Conservation (phyloP, 1,140 invertebrate species). For the Drosophila ogumai region DNA sequence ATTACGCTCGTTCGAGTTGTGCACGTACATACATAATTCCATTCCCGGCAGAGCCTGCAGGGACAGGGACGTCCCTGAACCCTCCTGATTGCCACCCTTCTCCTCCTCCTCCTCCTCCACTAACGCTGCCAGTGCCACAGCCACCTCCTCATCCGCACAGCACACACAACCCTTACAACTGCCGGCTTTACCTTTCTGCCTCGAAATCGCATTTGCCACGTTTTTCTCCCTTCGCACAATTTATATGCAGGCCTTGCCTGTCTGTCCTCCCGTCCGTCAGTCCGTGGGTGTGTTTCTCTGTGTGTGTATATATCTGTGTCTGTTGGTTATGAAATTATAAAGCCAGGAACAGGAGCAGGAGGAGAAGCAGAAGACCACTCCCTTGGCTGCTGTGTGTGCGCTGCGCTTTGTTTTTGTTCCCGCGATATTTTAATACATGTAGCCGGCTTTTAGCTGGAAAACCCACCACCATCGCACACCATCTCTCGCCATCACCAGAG, state of each 20-base stretch:
- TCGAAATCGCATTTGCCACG: conserved; percentile 60
- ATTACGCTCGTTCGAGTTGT: conserved; percentile 39
- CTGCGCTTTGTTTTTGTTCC: conserved; percentile 60
- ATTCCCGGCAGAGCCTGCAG: conserved; percentile 32
- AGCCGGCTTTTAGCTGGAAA: conserved; percentile 63
- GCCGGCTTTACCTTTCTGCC: conserved; percentile 59
- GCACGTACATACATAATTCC: conserved; percentile 49
- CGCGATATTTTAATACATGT: conserved; percentile 64
- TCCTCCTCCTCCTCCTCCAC: conserved; percentile 6
- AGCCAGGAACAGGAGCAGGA: conserved; percentile 37
- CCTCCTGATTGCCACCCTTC: conserved; percentile 26
- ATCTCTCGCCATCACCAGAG: conserved; percentile 11
- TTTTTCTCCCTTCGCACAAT: conserved; percentile 57
- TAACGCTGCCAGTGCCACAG: conserved; percentile 1
- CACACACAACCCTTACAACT: conserved; percentile 60
- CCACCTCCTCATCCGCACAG: conserved; percentile 22
- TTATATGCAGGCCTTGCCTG: conserved; percentile 49
- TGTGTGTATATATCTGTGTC: conserved; percentile 39
- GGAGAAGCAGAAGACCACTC: conserved; percentile 44
- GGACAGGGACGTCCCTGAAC: conserved; percentile 30
- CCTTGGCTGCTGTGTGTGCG: conserved; percentile 43
- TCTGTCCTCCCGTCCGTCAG: conserved; percentile 12
- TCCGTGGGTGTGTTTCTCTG: conserved; percentile 14
- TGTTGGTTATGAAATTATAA: conserved; percentile 74
- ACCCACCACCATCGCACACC: conserved; percentile 52